Conservation (phyloP, 2,797 vertebrate genomes). For the Sarcoramphus papa region DNA sequence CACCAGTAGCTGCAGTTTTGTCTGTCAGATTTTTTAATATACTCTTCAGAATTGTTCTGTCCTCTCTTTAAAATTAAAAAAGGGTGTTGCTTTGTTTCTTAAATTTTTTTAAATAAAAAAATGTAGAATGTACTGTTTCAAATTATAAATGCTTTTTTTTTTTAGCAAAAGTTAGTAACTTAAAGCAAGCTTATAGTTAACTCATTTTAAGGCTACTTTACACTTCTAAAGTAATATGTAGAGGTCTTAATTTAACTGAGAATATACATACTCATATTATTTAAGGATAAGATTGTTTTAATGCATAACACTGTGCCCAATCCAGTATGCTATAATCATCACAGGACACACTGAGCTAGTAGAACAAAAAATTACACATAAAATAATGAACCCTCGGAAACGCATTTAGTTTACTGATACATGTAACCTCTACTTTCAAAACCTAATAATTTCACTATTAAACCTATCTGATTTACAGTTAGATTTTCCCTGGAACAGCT, state of each 20-base stretch:
- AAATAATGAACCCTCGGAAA: neutral
- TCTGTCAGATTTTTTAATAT: neutral
- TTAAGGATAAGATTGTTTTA: neutral
- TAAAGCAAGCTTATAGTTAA: neutral
- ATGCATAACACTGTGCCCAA: neutral
- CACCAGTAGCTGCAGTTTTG: neutral
- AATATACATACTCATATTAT: neutral
- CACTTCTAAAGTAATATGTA: neutral
- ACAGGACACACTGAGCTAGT: neutral
- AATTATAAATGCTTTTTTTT: neutral
- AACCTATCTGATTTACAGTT: neutral
- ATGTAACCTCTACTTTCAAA: neutral
- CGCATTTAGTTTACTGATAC: neutral
- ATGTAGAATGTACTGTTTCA: neutral
- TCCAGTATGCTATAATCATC: neutral
- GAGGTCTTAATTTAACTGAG: neutral
- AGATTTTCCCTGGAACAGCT: neutral
- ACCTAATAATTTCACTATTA: neutral
- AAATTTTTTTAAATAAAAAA: neutral
- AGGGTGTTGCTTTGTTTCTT: rapidly evolving
- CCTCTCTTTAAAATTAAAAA: neutral
- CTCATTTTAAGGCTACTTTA: neutral
- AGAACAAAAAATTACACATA: neutral
- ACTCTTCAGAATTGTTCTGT: neutral
- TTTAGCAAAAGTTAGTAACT: neutral